A percentile compares a stretch with the other conserved stretches of the same genome.
phyloP scores from a whole-genome alignment of 2,888 invertebrate species.

The Ypsolopha scabrella region DNA sequence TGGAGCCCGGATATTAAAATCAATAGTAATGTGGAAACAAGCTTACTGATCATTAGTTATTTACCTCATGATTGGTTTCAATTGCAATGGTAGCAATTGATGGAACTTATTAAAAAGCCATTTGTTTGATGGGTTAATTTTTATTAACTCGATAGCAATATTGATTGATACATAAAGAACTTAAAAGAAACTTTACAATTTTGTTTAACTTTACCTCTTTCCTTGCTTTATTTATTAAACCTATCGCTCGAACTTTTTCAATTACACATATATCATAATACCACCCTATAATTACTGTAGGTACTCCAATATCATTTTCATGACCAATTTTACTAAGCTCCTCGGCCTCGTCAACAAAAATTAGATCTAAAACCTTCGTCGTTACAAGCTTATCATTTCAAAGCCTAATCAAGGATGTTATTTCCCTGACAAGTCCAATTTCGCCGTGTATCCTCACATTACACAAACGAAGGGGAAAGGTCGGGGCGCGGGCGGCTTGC shows the following conservation, averaged over 20 bases:
- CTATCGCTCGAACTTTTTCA: too few relatives aligned
- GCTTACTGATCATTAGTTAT: slow-evolving; percentile 21
- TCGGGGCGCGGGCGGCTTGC: slow-evolving; percentile 32
- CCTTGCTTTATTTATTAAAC: too few relatives aligned
- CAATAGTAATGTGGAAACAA: slow-evolving; percentile 26
- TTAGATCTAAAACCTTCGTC: background rate
- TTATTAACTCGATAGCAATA: too few relatives aligned
- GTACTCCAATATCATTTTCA: too few relatives aligned
- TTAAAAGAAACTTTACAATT: background rate
- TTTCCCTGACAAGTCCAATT: slow-evolving; percentile 24
- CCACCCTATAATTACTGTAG: too few relatives aligned
- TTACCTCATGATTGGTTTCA: slow-evolving; percentile 3
- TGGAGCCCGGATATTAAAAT: slow-evolving; percentile 33
- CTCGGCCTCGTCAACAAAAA: too few relatives aligned
- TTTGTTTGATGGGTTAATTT: too few relatives aligned
- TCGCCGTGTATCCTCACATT: slow-evolving; percentile 57
- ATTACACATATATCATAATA: too few relatives aligned
- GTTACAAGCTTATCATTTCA: background rate
- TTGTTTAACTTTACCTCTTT: too few relatives aligned
- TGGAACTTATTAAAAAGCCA: background rate
- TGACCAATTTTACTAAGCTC: too few relatives aligned
- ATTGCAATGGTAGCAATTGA: background rate
- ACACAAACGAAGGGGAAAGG: slow-evolving; percentile 71
- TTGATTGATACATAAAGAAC: background rate
- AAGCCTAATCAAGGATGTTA: slow-evolving; percentile 5